Percentiles rank a stretch among this genome's conserved stretches.
phyloP scores from a whole-genome alignment of 2,888 invertebrate species.

The Himalopsyche tibetana region DNA sequence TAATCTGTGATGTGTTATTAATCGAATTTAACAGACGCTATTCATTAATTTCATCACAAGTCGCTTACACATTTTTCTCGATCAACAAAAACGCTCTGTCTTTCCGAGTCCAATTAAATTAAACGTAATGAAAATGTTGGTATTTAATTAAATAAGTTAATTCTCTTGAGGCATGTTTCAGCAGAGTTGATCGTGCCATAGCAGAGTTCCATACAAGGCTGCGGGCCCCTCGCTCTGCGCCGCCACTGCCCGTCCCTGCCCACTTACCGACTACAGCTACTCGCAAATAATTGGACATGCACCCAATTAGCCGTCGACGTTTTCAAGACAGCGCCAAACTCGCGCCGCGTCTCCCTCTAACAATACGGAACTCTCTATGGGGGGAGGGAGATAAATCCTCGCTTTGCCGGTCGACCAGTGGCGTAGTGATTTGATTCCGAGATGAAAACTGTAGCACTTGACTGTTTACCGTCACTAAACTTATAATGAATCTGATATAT shows the following conservation, averaged over 20 bases:
- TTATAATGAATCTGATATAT: conserved; percentile 63
- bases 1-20: conserved; percentile 14
- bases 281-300: conserved; percentile 66
- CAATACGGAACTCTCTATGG: not conserved
- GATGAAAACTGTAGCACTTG: conserved; percentile 61
- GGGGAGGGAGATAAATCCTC: conserved; percentile 53
- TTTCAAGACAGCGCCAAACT: conserved; percentile 47
- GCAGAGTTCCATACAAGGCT: conserved; percentile 52
- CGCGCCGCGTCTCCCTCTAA: conserved; percentile 47
- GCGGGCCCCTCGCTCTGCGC: conserved; percentile 50
- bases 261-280: conserved; percentile 54
- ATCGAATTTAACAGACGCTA: conserved; percentile 32
- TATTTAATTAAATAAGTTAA: conserved; percentile 64
- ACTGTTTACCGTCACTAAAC: conserved; percentile 64
- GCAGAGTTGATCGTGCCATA: conserved; percentile 43
- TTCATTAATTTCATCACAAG: conserved; percentile 37
- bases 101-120: conserved; percentile 56
- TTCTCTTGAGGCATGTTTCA: conserved; percentile 61
- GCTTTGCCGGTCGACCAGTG: conserved; percentile 50
- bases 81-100: conserved; percentile 43
- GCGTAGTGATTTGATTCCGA: conserved; percentile 53
- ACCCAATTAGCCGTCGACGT: conserved; percentile 65
- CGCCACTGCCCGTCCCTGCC: conserved; percentile 39
- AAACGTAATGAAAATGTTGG: conserved; percentile 60
- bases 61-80: conserved; percentile 33